Base-by-base conservation (phyloP, 2,888 invertebrate genomes). In the Cryptus viduatorius region DNA sequence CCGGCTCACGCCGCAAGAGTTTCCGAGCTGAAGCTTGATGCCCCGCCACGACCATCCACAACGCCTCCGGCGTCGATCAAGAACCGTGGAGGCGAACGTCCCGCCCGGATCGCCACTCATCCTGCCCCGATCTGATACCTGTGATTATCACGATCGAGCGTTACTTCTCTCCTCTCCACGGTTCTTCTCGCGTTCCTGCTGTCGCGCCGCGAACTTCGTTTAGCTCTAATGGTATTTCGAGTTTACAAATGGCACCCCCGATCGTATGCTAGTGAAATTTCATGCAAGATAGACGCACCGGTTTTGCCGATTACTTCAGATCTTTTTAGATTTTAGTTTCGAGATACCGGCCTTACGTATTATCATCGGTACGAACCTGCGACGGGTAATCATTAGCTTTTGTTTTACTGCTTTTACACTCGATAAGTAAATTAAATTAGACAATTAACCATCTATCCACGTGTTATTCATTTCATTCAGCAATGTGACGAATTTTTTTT, bases 141-240 rank as follows among this genome's bases (percentile, higher is more conserved):
- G 56, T 79, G 61, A 84, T 82, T 79, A 84, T 79, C 71, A 59
- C 79, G 61, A 83, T 76, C 76, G 53, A 71, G 71, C 72, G 67
- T 76, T 76, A 82, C 78, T 65, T 64, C 64, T 19, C 64, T 19
- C 42, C 56, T 42, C 59, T 56, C 31, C 53, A 42, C 64, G 50
- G 53, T 73, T 75, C 76, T 65, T 71, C 19, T 42, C 75, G 53
- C 44, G 73, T 73, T 73, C 61, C 59, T 61, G 56, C 50, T 73
- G 61, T 73, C 73, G 73, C 64, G n/a, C 14, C 31, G 29, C 4
- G 29, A 31, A 61, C 61, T 61, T 61, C 61, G 29, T 29, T 61
- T 31, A 61, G 61, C 29, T 61, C 48, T 71, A 56, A 71, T 71
- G 56, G 53, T 19, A 71, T 56, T 56, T 12, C 37, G 37, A 53